Evolutionary conservation across 2,113 vertebrate species (phyloP).

Genomic region (Progne subis): DNA sequence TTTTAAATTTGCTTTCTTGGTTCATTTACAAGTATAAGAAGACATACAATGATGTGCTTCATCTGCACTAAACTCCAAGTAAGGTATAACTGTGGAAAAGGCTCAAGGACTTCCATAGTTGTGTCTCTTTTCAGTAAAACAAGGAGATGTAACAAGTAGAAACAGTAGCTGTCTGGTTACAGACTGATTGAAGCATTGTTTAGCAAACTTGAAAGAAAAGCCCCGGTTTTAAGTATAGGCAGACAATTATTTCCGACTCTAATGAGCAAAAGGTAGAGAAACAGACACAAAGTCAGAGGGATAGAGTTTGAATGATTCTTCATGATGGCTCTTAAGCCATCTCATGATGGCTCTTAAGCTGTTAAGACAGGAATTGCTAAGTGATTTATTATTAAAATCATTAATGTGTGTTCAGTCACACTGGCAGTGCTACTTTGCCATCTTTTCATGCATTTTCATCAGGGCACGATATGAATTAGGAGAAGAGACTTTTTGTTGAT

Average conservation of each 20-base stretch:
- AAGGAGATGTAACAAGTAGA: background rate
- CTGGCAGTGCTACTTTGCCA: background rate
- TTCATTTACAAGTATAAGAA: background rate
- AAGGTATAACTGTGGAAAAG: background rate
- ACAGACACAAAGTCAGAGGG: background rate
- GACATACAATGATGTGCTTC: background rate
- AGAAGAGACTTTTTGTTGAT: background rate
- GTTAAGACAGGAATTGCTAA: background rate
- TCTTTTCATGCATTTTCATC: background rate
- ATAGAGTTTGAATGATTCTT: background rate
- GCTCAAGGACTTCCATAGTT: background rate
- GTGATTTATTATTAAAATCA: background rate
- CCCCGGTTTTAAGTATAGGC: background rate
- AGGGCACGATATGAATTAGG: background rate
- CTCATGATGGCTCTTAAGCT: background rate
- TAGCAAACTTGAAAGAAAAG: background rate
- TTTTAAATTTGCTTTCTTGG: background rate
- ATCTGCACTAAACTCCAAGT: background rate
- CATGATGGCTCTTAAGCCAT: background rate
- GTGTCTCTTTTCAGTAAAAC: background rate
- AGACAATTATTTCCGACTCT: background rate
- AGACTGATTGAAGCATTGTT: background rate
- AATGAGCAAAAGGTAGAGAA: background rate
- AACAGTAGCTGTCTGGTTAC: background rate
- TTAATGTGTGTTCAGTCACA: background rate